Conservation (phyloP, 1,140 invertebrate genomes). For the Papilio helenus region DNA sequence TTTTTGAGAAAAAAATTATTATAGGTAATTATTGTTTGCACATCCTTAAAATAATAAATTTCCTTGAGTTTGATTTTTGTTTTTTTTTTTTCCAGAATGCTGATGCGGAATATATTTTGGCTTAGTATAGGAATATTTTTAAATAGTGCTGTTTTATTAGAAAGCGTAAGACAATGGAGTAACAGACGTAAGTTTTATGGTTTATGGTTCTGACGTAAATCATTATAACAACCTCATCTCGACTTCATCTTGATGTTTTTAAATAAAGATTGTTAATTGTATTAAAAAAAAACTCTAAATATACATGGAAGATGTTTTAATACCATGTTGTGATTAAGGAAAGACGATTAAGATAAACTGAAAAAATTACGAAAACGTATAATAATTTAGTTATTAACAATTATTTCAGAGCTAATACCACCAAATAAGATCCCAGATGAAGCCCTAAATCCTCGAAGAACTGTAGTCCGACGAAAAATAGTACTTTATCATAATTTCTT, state of each 20-base stretch:
- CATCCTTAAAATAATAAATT: neutral
- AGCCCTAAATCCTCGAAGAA: slow-evolving; percentile 83
- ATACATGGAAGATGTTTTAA: neutral
- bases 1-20: no score
- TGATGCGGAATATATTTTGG: slow-evolving; percentile 43
- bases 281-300: neutral
- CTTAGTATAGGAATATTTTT: slow-evolving; percentile 51
- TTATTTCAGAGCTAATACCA: slow-evolving; percentile 75
- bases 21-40: neutral
- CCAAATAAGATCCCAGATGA: slow-evolving; percentile 84
- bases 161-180: slow-evolving; percentile 52
- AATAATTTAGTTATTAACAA: neutral
- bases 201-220: slow-evolving; percentile 14
- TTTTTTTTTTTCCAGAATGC: slow-evolving; percentile 50
- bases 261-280: slow-evolving; percentile 8
- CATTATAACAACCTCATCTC: slow-evolving; percentile 17
- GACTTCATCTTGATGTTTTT: neutral
- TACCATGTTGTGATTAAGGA: neutral
- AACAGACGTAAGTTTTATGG: slow-evolving; percentile 58
- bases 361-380: neutral
- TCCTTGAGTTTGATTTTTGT: slow-evolving; percentile 20
- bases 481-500: slow-evolving; percentile 91
- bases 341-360: neutral
- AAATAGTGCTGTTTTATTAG: slow-evolving; percentile 48
- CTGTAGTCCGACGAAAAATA: slow-evolving; percentile 87